Percentiles rank a stretch among this genome's conserved stretches.
Conservation (phyloP, 2,113 vertebrate genomes). For the Ammospiza caudacuta region DNA sequence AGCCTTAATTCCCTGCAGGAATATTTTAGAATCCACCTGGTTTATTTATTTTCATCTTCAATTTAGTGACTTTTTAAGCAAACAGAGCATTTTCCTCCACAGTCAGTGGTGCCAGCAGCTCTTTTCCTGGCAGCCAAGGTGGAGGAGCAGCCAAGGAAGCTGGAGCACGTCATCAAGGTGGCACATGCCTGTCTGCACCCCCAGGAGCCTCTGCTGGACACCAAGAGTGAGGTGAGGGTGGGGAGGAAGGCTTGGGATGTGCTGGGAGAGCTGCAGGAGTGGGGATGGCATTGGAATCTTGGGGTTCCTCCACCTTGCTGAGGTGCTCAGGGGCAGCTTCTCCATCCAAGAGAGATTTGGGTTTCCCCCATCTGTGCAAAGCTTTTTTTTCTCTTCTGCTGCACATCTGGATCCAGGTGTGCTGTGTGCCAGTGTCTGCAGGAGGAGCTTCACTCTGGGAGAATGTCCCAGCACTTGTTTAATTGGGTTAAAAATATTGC, state of each 20-base stretch:
- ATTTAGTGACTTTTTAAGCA: neutral
- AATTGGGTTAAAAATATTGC: neutral
- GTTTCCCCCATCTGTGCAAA: neutral
- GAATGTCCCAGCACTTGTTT: neutral
- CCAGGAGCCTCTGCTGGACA: constrained; percentile 89
- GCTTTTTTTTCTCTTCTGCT: neutral
- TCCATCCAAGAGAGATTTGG: neutral
- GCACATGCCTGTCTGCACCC: constrained; percentile 92
- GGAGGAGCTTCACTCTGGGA: neutral
- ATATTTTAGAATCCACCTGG: rapidly evolving
- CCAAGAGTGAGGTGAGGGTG: constrained; percentile 88
- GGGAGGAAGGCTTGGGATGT: neutral
- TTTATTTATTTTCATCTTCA: rapidly evolving
- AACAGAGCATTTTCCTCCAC: rapidly evolving
- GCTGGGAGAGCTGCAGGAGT: neutral
- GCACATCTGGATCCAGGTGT: neutral
- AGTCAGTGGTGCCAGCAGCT: constrained; percentile 87
- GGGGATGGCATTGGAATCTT: neutral
- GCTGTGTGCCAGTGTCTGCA: neutral
- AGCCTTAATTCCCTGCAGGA: rapidly evolving
- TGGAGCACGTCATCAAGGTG: constrained; percentile 97
- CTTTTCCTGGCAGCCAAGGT: constrained; percentile 96
- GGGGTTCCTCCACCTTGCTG: neutral
- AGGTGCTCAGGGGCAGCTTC: neutral
- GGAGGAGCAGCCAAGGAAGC: constrained; percentile 94